phyloP scores from a whole-genome alignment of 2,888 invertebrate species.

The Incurvaria masculella region DNA sequence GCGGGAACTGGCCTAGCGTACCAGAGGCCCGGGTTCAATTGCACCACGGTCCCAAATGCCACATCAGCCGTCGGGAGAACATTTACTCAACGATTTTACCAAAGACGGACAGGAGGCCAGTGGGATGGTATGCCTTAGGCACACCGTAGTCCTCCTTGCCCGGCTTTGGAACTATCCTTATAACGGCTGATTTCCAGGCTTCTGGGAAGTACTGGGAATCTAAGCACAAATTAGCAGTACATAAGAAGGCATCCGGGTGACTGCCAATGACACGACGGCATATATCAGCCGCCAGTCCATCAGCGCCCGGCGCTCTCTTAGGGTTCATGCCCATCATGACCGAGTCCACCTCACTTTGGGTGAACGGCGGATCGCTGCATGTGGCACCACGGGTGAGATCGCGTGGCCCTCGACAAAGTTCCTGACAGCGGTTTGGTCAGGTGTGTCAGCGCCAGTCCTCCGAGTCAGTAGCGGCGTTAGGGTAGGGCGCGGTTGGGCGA shows the following conservation, averaged over 20 bases:
- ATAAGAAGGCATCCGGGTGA: not conserved
- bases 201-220: conserved; percentile 7
- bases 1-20: too few species aligned
- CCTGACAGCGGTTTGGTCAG: conserved; percentile 1
- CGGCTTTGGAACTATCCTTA: conserved; percentile 8
- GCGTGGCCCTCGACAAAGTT: too few species aligned
- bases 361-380: conserved; percentile 9
- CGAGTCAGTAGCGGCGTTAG: too few species aligned
- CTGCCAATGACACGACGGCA: conserved; percentile 3
- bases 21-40: too few species aligned
- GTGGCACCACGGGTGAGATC: too few species aligned
- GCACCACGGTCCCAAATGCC: too few species aligned
- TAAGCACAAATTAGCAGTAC: conserved; percentile 7
- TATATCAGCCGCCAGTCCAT: conserved; percentile 16
- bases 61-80: too few species aligned
- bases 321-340: conserved; percentile 7
- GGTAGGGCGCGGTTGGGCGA: too few species aligned
- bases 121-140: not conserved
- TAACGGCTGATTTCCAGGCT: conserved; percentile 9
- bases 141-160: conserved; percentile 5
- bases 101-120: not conserved
- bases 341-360: conserved; percentile 6
- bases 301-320: conserved; percentile 15
- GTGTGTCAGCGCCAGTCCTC: too few species aligned
- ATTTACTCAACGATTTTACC: conserved; percentile 3